Evolutionary conservation across 92 coral and sea anemone genomes (phyloP), one percentile per base, ranked within the genome.

Genomic region (Blastomussa wellsi): DNA sequence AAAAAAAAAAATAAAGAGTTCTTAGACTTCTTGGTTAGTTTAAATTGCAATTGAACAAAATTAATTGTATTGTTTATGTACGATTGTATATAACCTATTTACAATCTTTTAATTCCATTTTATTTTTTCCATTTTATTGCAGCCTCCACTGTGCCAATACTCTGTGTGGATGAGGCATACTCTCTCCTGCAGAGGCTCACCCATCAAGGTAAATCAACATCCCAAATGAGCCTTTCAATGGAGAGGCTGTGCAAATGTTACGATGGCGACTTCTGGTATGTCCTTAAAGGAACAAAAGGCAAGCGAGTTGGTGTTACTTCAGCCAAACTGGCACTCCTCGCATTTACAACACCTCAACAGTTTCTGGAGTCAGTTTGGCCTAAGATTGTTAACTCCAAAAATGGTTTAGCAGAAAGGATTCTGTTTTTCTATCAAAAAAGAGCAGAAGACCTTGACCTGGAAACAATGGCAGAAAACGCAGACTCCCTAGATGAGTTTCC

Each of bases 221-320:
- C 74, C 20, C 74, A 69, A 22, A 69, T 19, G 22, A 33, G 44
- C 22, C 74, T 69, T 24, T 69, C 74, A 33, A 31, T 69, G 74
- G 74, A 69, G 15, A 14, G 74, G 22, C 24, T 69, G 22, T 69
- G 74, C 26, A 69, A 69, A 33, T 69, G 74, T 35, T 69, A 69
- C 24, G 47, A 69, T 69, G 74, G 44, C 26, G 91, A 93, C 32
- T 87, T 86, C 65, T 91, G 94, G 94, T 93, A 88, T 60, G 81
- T 86, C 7, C 41, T 93, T 19, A 93, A 88, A 72, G 94, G 94
- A 8, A 86, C 73, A 69, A 91, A 92, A 36, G 91, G 89, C 47
- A 89, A 88, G 48, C 79, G 86, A 72, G 77, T 35, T 47, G 92
- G 94, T 0, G 85, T 90, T 2, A 68, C 96, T 19, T 88, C 92